Conservation (phyloP, 2,797 vertebrate species). For the Micromesistius poutassou region DNA sequence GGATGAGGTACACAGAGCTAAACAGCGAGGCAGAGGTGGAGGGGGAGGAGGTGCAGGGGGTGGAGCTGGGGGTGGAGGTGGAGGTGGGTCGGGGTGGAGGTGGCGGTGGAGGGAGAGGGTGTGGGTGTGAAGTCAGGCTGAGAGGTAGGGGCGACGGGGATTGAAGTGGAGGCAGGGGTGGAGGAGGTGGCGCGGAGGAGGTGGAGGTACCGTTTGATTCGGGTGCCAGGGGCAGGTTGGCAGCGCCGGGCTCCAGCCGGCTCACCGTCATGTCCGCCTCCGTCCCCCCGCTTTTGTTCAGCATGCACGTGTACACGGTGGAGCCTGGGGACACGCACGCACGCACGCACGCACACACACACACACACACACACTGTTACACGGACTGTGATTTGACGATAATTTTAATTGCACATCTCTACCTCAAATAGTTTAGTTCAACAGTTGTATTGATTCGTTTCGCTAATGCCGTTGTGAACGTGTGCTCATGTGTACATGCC, state of each 20-base stretch:
- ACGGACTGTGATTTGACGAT: not conserved
- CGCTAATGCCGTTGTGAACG: too few relatives aligned
- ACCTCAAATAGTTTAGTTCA: too few relatives aligned
- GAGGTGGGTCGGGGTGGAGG: not conserved
- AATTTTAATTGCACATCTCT: not conserved
- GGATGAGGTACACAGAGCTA: not conserved
- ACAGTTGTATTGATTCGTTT: too few relatives aligned
- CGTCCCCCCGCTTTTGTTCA: slow-evolving; percentile 82
- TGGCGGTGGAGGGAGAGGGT: too few relatives aligned
- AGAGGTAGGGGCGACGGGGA: not conserved
- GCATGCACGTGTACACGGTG: slow-evolving; percentile 94
- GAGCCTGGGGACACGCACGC: slow-evolving; percentile 72
- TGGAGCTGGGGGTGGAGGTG: too few relatives aligned
- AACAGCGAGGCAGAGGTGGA: too few relatives aligned
- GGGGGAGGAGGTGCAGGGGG: too few relatives aligned
- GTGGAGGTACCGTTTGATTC: slow-evolving; percentile 66
- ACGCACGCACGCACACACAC: not conserved
- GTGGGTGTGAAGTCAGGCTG: too few relatives aligned
- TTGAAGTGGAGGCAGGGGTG: too few relatives aligned
- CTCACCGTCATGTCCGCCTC: slow-evolving; percentile 96
- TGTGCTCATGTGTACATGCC: too few relatives aligned
- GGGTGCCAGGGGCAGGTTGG: slow-evolving; percentile 74
- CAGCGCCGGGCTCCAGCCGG: slow-evolving; percentile 71
- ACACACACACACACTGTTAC: too few relatives aligned
- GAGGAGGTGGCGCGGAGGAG: not conserved